Base-by-base conservation (phyloP, 2,888 invertebrate species). In the Aporophyla nigra region DNA sequence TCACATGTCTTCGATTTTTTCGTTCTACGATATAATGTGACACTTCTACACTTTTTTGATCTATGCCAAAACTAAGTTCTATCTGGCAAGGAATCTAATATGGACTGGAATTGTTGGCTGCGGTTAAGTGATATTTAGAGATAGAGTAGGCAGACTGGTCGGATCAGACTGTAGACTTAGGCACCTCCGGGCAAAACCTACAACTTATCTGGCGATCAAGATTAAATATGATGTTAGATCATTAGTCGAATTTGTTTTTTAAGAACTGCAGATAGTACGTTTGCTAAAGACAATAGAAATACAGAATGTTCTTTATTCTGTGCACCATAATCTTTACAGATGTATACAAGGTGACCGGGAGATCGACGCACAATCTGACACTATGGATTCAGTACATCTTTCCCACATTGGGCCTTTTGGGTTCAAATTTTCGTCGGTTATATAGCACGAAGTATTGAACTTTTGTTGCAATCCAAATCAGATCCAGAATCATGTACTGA, bases 51-150 rank as follows among this genome's bases (percentile, higher is more conserved):
- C 0, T 19, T 27, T n/a, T 43, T 46, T 73, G 53, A 2, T 78
- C 80, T 78, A 93, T 94, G 90, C 3, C 63, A 9, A 68, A 79
- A 93, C 93, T 92, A 92, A 93, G 91, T 93, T 91, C 86, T 85
- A 82, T 84, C 83, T 85, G 78, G 83, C 77, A 81, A 85, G 88
- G 82, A 88, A 90, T 91, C 89, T 91, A 90, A 91, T 90, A 90
- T 85, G 82, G 85, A 85, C 86, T 81, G 72, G 80, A 86, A 89
- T 90, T 87, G 88, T 91, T 88, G 79, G 85, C 85, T 85, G 89
- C 71, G 88, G 88, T 88, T 88, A 87, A 90, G 86, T 90, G 90
- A 88, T 90, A 88, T 86, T 89, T 86, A 80, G 83, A 82, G 82
- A 86, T 74, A 73, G 82, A 71, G 81, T 81, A 81, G 82, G 82